Evolutionary conservation across 2,888 invertebrate genomes (phyloP), one percentile per base, ranked within the genome.

Genomic region (Thera obeliscata): DNA sequence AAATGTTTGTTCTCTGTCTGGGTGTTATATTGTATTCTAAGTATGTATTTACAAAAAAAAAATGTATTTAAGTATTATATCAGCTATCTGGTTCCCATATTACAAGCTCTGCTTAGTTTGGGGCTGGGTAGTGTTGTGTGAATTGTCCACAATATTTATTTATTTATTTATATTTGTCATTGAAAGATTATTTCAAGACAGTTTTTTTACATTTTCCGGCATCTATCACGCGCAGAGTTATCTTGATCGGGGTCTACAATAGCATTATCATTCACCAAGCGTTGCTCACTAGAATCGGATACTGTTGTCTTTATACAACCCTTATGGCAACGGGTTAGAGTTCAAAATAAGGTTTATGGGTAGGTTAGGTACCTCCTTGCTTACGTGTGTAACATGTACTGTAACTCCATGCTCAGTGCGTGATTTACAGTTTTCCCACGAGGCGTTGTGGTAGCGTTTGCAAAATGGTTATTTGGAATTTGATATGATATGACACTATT

Each of bases 351-450:
- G 12, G 11, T 2, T 2, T 48, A 48, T 48, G 11, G 2, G 9
- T 5, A 49, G 48, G 50, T 12, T 48, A 12, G 52, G 41, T 43
- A 7, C 52, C 50, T 59, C 66, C 52, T 58, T 61, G 41, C 56
- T 67, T 66, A 70, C 60, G 66, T 67, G 64, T 67, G 64, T 63
- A 61, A 62, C 52, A 59, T 58, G 61, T 55, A 67, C 68, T 58
- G 61, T 56, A 67, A 68, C 50, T 75, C 70, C 74, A 75, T 76
- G 73, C 71, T 73, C 70, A 74, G 77, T 78, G 77, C 78, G 77
- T 81, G 81, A 82, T 82, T 82, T 81, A 83, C 81, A 75, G 81
- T 78, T 76, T 83, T 84, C 84, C 81, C 84, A 84, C 83, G 83
- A 70, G 67, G 66, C 72, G 54, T 64, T 69, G 66, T 58, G 67